Evolutionary conservation across 2,888 invertebrate species (phyloP), one percentile per base, ranked within the genome.

Genomic region (Drosophila falleni): DNA sequence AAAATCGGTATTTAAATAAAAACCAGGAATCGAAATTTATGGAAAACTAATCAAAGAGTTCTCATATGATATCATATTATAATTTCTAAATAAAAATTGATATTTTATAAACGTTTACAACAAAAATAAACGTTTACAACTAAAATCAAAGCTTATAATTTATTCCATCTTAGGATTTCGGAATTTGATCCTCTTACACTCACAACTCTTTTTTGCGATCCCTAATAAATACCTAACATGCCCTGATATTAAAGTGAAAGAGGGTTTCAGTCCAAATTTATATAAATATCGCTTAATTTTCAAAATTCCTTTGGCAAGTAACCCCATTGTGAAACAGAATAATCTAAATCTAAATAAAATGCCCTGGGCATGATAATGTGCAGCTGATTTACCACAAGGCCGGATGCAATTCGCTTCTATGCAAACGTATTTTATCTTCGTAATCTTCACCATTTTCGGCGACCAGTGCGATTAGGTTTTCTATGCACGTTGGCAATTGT

Each of bases 401-500:
- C 86, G 93, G 90, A 88, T 91, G 92, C 84, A 93, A 89, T 81
- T 92, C 92, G 91, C 91, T 92, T 91, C 91, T 93, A 89, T 90
- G 91, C 90, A 91, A 89, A 85, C 92, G 91, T 94, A 95, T 94
- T 93, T 94, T 94, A 93, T 94, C 94, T 94, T 95, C 95, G 94
- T 94, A 95, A 92, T 94, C 94, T 93, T 95, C 95, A 90, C 95
- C 95, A 93, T 94, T 94, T 93, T 93, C 92, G 91, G 94, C 94
- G 90, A 95, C 95, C 91, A 93, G 91, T 91, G 94, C 94, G 92
- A 93, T 93, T 91, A 95, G 94, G 89, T 94, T 94, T 83, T 93
- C 93, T 92, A 93, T 89, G 93, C 94, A 91, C 90, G 92, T 91
- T 91, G 93, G 93, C 90, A 92, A 91, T 89, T 90, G 90, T 90